These are phyloP conservation scores for Luperina nickerlii DNA, from an alignment of 2,888 invertebrate genomes.

Conservation along the genomic window DNA sequence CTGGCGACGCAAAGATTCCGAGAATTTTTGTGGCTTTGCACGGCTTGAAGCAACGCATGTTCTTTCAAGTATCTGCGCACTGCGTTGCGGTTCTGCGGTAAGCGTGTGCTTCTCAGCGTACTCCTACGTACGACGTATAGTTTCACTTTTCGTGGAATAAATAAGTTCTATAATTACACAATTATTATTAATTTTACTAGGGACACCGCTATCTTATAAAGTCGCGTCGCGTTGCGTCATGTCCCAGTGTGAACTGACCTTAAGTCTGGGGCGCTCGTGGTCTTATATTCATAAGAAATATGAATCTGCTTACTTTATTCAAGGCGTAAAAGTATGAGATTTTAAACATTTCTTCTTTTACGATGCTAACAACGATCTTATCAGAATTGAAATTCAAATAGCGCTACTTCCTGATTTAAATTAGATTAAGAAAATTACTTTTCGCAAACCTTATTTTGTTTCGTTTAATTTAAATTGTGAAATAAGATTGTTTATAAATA, in stretches of 20 bases:
- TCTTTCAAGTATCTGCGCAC: not conserved
- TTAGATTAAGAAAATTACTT: constrained; percentile 39
- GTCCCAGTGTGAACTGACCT: not conserved
- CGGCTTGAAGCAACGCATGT: not conserved
- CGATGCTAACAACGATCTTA: constrained; percentile 31
- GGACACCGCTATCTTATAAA: not conserved
- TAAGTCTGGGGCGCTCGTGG: constrained; percentile 43
- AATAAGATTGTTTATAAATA: not conserved
- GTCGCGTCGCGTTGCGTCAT: not conserved
- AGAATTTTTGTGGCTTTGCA: not conserved
- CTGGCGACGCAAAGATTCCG: not conserved
- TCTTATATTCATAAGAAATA: constrained; percentile 53
- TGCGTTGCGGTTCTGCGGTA: too few relatives aligned
- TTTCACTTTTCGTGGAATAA: not conserved
- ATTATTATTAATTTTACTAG: not conserved
- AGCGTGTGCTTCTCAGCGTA: not conserved
- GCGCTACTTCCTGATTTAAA: constrained; percentile 35
- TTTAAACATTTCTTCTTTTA: constrained; percentile 40
- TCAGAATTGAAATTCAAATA: constrained; percentile 40
- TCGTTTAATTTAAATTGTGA: not conserved
- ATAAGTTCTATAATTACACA: not conserved
- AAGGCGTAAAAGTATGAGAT: constrained; percentile 39
- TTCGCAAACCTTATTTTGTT: constrained; percentile 23
- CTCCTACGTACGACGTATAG: not conserved
- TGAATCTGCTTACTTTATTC: constrained; percentile 48